Evolutionary conservation across 2,113 vertebrate genomes (phyloP), one percentile per base, ranked within the genome.

Genomic region (Strix aluco): DNA sequence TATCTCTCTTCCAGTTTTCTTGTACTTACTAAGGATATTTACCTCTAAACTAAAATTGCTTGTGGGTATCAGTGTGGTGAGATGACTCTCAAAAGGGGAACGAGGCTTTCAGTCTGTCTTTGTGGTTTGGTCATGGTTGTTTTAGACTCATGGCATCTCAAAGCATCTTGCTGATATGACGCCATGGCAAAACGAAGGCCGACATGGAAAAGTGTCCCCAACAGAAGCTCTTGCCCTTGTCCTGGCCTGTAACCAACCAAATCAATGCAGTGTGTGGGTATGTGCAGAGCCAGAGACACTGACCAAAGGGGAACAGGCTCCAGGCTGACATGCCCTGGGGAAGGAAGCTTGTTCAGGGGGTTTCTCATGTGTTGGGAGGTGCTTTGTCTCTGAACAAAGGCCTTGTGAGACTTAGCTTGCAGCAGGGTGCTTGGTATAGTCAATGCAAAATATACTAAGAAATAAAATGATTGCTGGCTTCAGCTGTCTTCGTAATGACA

Each of bases 331-430:
- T 27, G 23, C 7, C 57, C n/a, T 40, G 57, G 27, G 55, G 36
- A 84, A 85, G 44, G 19, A 89, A 27, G 38, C 20, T 59, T 0
- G 0, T 72, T 54, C 15, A 22, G 49, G 62, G n/a, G 10, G 5
- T 22, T 78, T 72, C 74, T 92, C 17, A 11, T 0, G 3, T 0
- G 0, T 21, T 34, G 42, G n/a, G 47, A 57, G 4, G 4, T 62
- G 61, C 36, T 86, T 80, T 77, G 30, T 40, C 30, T 32, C 67
- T 83, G 36, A 62, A 15, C 25, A 72, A 51, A 70, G 32, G 40
- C 26, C 10, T 40, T 10, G 13, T 1, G 30, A 57, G 90, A 57
- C 15, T 57, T 46, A 16, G 26, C 59, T 77, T 93, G 54, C 88
- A 84, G 44, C 13, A 65, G 54, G 27, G 75, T 15, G 25, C 58